These are phyloP conservation scores for Tenrec ecaudatus DNA, from an alignment of 2,113 vertebrate species.

Conservation along the genomic window DNA sequence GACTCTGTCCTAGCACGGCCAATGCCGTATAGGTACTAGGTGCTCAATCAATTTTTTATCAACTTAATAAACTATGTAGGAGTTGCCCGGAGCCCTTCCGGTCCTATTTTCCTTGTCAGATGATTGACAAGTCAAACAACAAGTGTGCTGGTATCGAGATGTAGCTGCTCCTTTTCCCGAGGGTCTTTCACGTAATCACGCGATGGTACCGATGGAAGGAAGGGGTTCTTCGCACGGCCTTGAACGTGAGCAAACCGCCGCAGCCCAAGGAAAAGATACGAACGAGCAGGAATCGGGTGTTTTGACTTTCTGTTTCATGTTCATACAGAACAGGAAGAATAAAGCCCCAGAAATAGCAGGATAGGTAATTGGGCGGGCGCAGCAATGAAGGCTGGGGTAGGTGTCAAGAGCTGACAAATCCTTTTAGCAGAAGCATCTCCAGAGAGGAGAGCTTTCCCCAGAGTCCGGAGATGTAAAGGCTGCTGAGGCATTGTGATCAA, in stretches of 20 bases:
- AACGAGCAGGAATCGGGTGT: background rate
- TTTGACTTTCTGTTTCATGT: no score
- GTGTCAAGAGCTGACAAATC: background rate
- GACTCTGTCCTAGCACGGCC: fast-evolving
- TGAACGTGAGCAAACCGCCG: background rate
- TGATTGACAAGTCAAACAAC: background rate
- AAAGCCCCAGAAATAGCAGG: background rate
- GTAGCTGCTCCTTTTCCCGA: fast-evolving
- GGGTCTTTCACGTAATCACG: background rate
- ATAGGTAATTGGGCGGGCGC: background rate
- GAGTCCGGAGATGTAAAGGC: background rate
- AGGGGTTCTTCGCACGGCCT: background rate
- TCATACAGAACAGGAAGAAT: background rate
- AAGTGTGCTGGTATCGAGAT: no score
- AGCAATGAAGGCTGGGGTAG: background rate
- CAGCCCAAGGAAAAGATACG: background rate
- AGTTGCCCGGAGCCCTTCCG: background rate
- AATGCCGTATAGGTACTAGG: background rate
- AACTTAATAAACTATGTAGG: fast-evolving
- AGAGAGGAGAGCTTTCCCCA: background rate
- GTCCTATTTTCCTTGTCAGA: background rate
- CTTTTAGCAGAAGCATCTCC: background rate
- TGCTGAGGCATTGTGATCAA: fast-evolving
- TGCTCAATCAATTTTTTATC: background rate
- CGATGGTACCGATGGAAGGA: background rate